Conservation (phyloP, 1,140 invertebrate species). For the Camponotus pennsylvanicus region DNA sequence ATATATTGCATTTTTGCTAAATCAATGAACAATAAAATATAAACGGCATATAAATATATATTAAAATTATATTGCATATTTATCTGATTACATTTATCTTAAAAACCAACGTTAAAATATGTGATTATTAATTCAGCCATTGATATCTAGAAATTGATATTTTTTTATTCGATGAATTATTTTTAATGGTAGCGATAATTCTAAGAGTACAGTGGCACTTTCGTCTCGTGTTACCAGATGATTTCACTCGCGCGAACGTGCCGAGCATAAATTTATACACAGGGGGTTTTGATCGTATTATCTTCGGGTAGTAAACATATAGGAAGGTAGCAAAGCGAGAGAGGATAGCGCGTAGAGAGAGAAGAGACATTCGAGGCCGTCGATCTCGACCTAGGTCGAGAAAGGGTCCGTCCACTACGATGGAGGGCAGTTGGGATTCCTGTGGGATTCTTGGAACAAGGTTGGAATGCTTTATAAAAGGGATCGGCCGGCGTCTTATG, state of each 20-base stretch:
- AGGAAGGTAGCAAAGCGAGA: conserved; percentile 54
- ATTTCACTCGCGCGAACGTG: conserved; percentile 60
- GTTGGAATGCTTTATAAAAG: conserved; percentile 84
- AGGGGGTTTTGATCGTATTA: conserved; percentile 57
- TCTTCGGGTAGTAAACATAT: conserved; percentile 57
- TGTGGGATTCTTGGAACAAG: conserved; percentile 82
- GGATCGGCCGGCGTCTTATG: conserved; percentile 81
- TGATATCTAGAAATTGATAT: neutral
- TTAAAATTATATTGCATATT: no score
- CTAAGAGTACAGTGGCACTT: conserved; percentile 8
- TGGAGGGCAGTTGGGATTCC: conserved; percentile 80
- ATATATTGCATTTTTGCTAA: neutral
- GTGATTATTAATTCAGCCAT: neutral
- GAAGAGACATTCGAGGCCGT: conserved; percentile 61
- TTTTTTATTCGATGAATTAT: neutral
- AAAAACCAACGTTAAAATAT: no score
- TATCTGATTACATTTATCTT: no score
- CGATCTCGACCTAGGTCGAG: conserved; percentile 59
- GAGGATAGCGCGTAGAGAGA: conserved; percentile 44
- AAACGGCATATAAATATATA: no score
- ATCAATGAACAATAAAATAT: neutral
- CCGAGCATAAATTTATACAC: conserved; percentile 61
- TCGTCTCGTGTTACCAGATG: conserved; percentile 52
- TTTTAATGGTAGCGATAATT: conserved; percentile 39
- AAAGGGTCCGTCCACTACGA: conserved; percentile 56